Percentiles rank a stretch among this genome's conserved stretches.
These are phyloP conservation scores for Phocoena phocoena DNA, from an alignment of 2,113 vertebrate genomes.

Conservation along the genomic window DNA sequence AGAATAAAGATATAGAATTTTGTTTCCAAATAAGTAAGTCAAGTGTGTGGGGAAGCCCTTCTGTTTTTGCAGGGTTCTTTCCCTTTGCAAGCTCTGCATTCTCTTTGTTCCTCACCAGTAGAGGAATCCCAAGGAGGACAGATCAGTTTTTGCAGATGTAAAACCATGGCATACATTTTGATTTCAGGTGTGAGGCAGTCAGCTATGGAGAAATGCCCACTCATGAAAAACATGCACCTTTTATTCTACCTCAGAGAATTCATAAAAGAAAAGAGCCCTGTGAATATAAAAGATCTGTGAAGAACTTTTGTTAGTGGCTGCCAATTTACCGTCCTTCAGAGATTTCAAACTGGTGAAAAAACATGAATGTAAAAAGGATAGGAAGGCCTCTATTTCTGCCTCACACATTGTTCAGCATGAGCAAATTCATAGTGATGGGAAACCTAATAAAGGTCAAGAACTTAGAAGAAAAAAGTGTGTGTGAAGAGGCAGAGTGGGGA, in stretches of 20 bases:
- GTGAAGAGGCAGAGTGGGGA: background rate
- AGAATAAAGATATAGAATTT: background rate
- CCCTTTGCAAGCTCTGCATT: background rate
- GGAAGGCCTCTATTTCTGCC: background rate
- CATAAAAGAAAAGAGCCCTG: background rate
- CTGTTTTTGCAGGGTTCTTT: background rate
- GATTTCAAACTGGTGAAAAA: background rate
- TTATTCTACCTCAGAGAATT: background rate
- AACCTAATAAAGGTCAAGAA: background rate
- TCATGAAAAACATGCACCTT: background rate
- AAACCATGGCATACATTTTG: background rate
- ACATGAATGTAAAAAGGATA: background rate
- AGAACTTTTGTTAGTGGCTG: background rate
- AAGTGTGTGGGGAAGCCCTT: background rate
- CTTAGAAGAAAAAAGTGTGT: background rate
- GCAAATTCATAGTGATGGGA: background rate
- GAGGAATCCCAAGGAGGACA: background rate
- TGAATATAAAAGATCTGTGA: background rate
- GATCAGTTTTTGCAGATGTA: background rate
- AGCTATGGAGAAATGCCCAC: background rate
- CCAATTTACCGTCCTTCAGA: too few species aligned
- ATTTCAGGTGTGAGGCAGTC: background rate
- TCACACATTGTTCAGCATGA: background rate
- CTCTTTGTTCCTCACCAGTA: background rate
- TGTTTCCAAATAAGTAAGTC: background rate